These are phyloP conservation scores for Setipinna tenuifilis DNA, from an alignment of 2,797 vertebrate species.

Conservation along the genomic window DNA sequence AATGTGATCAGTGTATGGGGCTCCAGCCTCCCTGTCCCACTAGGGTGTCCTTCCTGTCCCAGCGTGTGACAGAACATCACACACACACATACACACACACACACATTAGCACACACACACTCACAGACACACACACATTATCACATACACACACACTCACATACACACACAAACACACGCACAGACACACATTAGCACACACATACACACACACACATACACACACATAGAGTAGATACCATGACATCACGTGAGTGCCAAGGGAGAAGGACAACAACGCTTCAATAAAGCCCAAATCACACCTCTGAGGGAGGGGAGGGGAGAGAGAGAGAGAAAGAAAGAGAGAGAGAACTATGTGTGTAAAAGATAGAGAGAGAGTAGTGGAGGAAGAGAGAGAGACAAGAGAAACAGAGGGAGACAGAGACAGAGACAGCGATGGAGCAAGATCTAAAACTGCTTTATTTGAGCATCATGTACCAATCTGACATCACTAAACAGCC, in stretches of 20 bases:
- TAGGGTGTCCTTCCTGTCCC: neutral
- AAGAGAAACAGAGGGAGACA: neutral
- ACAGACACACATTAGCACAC: no score
- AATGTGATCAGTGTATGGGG: neutral
- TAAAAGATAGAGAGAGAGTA: neutral
- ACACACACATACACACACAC: neutral
- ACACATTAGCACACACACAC: no score
- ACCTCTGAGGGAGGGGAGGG: neutral
- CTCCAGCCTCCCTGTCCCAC: neutral
- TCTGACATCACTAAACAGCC: no score
- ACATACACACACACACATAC: neutral
- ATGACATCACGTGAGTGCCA: neutral
- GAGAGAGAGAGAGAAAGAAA: neutral
- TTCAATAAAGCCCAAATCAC: neutral
- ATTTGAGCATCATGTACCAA: no score
- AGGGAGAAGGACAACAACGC: neutral
- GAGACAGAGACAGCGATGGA: neutral
- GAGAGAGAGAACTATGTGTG: neutral
- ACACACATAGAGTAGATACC: neutral
- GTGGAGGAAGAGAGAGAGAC: no score
- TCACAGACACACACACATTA: no score
- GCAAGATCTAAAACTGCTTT: no score
- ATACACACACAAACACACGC: no score
- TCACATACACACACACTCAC: no score
- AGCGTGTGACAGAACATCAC: neutral